Base-by-base conservation (phyloP, 1,140 invertebrate species). In the Drosophila fuyamai region DNA sequence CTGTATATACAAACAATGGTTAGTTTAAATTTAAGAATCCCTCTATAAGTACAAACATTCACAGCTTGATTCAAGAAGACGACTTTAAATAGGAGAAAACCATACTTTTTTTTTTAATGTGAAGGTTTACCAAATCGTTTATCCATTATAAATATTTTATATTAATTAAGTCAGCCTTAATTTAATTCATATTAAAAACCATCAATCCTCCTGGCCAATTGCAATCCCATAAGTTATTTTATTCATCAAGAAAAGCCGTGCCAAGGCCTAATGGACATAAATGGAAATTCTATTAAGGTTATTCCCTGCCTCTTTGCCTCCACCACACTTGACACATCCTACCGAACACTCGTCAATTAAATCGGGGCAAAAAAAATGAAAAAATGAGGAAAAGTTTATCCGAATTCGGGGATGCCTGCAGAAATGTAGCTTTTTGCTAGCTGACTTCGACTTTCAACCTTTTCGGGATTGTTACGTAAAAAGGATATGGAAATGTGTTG, bases 221-320 rank as follows among this genome's bases (percentile, higher is more conserved):
- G 41, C 48, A 55, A n/a, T 47, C 12, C 35, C 51, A 71, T 57
- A 68, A 54, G 12, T 44, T 23, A 57, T 70, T 41, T 48, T 55
- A 70, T 35, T 23, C 35, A n/a, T n/a, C 44, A 35, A 40, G 46
- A 8, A 48, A n/a, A 7, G 18, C 40, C 36, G 27, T 41, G 4
- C 18, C 51, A 48, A 70, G 65, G 66, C 38, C 84, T 88, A 89
- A 88, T 88, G 80, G 84, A 74, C 80, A 62, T 54, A 88, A 88
- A 88, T 88, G 84, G 83, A 89, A 89, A 89, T 70, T 83, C 80
- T 88, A 88, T 88, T 88, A 88, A 41, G 68, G 54, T 44, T 56
- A 59, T 71, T 54, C 23, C 56, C 56, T 76, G 48, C 44, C 23
- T 55, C 16, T 47, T 41, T 18, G 40, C 44, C 53, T 38, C 55